Evolutionary conservation across 2,888 invertebrate genomes (phyloP).

Genomic region (Automeris io): DNA sequence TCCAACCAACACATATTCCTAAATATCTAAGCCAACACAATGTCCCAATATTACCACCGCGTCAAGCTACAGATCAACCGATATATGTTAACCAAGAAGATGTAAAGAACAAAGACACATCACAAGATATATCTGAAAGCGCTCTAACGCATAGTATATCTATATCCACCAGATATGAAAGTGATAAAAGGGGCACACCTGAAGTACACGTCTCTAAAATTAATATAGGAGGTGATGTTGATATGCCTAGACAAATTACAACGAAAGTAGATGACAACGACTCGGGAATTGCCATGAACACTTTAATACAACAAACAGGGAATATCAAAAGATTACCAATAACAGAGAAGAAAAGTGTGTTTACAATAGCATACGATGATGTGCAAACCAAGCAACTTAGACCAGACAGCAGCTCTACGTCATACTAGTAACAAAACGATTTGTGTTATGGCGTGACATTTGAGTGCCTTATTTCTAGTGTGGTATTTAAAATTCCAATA

Average conservation of each 20-base stretch:
- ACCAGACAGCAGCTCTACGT: constrained; percentile 87
- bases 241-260: constrained; percentile 35
- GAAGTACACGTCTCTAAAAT: constrained; percentile 78
- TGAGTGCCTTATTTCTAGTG: constrained; percentile 52
- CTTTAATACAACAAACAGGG: constrained; percentile 68
- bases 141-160: constrained; percentile 65
- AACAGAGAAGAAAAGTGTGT: constrained; percentile 93
- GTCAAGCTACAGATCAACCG: constrained; percentile 58
- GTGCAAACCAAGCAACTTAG: constrained; percentile 90
- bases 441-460: constrained; percentile 21
- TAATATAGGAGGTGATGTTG: constrained; percentile 60
- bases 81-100: constrained; percentile 70
- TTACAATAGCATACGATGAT: constrained; percentile 94
- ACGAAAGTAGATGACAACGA: constrained; percentile 82
- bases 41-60: constrained; percentile 47
- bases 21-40: constrained; percentile 78
- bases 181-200: constrained; percentile 45
- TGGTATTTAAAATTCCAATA: constrained; percentile 25
- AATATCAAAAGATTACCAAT: constrained; percentile 81
- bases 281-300: constrained; percentile 86
- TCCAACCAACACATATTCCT: constrained; percentile 78
- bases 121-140: constrained; percentile 55
- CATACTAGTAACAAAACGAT: constrained; percentile 47
- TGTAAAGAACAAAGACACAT: constrained; percentile 42
- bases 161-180: constrained; percentile 63